These are phyloP conservation scores for Drosophila tsacasi DNA, from an alignment of 1,140 invertebrate species.

Conservation along the genomic window DNA sequence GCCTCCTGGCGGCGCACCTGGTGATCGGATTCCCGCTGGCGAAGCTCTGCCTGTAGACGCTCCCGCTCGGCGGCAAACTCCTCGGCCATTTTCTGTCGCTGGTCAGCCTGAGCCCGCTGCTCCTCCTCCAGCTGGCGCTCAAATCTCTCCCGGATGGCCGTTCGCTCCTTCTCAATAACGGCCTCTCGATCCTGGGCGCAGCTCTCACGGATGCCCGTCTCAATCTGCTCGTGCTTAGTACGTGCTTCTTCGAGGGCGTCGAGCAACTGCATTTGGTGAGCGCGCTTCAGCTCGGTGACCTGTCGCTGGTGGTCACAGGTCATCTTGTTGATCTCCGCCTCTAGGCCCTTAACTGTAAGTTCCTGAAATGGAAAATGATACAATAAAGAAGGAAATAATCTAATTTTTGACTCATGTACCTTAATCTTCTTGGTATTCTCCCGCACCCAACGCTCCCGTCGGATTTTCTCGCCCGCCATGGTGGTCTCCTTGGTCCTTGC, in stretches of 20 bases:
- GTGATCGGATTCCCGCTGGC: slow-evolving; percentile 84
- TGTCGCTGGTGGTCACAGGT: slow-evolving; percentile 88
- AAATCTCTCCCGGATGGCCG: slow-evolving; percentile 85
- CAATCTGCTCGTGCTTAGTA: slow-evolving; percentile 86
- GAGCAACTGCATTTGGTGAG: slow-evolving; percentile 87
- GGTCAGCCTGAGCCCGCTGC: slow-evolving; percentile 86
- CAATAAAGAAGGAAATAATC: not conserved
- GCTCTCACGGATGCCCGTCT: slow-evolving; percentile 85
- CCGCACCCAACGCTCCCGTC: slow-evolving; percentile 89
- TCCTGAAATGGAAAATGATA: slow-evolving; percentile 85
- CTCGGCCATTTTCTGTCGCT: slow-evolving; percentile 85
- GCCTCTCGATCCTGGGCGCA: slow-evolving; percentile 86
- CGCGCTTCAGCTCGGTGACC: slow-evolving; percentile 86
- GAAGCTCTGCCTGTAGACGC: slow-evolving; percentile 75
- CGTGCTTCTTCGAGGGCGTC: slow-evolving; percentile 79
- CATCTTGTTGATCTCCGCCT: slow-evolving; percentile 90
- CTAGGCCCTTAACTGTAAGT: slow-evolving; percentile 90
- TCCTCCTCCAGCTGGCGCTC: slow-evolving; percentile 87
- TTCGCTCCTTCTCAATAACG: slow-evolving; percentile 86
- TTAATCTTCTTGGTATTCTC: slow-evolving; percentile 90
- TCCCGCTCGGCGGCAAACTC: slow-evolving; percentile 85
- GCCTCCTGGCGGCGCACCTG: slow-evolving; percentile 65
- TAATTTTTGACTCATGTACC: slow-evolving; percentile 69
- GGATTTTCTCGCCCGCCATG: slow-evolving; percentile 88
- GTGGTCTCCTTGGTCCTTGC: slow-evolving; percentile 88